Evolutionary conservation across 2,888 invertebrate species (phyloP), one percentile per base, ranked within the genome.

Genomic region (Crioceris asparagi): DNA sequence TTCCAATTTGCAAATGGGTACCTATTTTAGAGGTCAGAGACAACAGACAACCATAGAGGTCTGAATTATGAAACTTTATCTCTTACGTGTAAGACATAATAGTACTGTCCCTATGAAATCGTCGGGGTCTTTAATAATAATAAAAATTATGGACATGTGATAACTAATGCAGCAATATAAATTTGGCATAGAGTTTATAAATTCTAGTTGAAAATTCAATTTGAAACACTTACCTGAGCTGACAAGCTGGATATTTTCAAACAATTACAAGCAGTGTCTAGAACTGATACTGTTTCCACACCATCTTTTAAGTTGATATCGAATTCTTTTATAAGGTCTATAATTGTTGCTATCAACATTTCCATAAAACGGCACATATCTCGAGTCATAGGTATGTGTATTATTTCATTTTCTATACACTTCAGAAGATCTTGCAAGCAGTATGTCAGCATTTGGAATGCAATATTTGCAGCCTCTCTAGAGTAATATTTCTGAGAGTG

Each of bases 301-400:
- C 80, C 82, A 49, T 84, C 83, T 39, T 77, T 74, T 85, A 85
- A 85, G 19, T 78, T 78, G 10, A 85, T 75, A 42, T 78, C 73
- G 48, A 79, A 79, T 31, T 77, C 72, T 40, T 76, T 74, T 3
- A 84, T 76, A 29, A 83, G 64, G 1, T 70, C 67, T 15, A 75
- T 67, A 8, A 84, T 63, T 1, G 72, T 75, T 38, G 82, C 77
- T 39, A 85, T 61, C 1, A 83, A 68, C n/a, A 50, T 75, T 70
- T 45, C 74, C 74, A 44, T 7, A 10, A 11, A 17, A 10, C 10
- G 18, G 7, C 12, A 12, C 15, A 15, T 15, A 14, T 27, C 27
- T 12, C 27, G 5, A 3, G 27, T 27, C 27, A 27, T 5, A 6
- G 27, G 27, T 2, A 27, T 15, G 7, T 21, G 21, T 21, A 7